Conservation (phyloP, 2,797 vertebrate genomes). For the Eulemur albifrons region DNA sequence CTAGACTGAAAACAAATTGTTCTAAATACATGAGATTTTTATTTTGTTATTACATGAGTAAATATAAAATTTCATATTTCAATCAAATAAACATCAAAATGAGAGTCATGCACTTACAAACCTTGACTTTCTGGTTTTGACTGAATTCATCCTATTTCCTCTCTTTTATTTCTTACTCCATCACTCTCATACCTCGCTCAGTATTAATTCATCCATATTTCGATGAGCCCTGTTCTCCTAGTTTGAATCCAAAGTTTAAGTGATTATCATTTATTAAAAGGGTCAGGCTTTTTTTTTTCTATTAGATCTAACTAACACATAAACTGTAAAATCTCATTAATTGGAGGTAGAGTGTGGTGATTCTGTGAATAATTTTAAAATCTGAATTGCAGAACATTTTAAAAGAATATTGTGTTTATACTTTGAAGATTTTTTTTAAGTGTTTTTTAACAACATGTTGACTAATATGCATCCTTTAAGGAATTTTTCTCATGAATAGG, state of each 20-base stretch:
- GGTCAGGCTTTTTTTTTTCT: not conserved
- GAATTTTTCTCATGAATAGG: constrained; percentile 6
- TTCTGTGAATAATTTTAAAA: constrained; percentile 12
- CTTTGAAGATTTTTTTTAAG: not conserved
- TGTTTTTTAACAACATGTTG: not conserved
- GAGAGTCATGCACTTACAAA: not conserved
- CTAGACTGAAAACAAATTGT: not conserved
- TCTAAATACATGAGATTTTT: not conserved
- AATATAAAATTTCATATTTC: constrained; percentile 36
- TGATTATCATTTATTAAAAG: not conserved
- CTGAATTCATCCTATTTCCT: not conserved
- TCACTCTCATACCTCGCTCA: not conserved
- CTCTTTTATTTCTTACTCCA: not conserved
- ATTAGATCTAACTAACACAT: not conserved
- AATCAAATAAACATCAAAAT: constrained; percentile 7
- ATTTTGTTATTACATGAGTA: not conserved
- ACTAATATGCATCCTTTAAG: not conserved
- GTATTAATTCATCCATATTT: not conserved
- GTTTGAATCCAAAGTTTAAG: constrained; percentile 4
- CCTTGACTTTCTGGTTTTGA: not conserved
- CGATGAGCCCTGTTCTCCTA: not conserved
- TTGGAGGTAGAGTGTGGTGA: not conserved
- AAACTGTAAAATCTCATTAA: constrained; percentile 9
- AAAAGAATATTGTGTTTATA: not conserved
- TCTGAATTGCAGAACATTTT: constrained; percentile 11